These are phyloP conservation scores for Cervus canadensis DNA, from an alignment of 2,113 vertebrate species.

Conservation along the genomic window DNA sequence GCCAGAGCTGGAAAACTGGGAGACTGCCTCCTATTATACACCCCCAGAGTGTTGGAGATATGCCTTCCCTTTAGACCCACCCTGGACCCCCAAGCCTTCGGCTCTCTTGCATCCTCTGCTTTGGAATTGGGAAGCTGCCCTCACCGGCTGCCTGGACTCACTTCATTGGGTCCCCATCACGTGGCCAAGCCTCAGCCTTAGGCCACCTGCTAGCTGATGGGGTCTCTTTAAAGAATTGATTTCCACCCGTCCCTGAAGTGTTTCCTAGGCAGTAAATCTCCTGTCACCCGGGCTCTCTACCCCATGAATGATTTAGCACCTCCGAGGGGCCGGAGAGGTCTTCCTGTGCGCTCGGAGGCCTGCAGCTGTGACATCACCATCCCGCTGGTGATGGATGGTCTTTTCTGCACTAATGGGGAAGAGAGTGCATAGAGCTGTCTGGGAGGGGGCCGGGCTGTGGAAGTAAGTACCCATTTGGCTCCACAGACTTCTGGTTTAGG, in stretches of 20 bases:
- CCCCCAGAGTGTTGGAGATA: not conserved
- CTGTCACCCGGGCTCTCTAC: constrained; percentile 12
- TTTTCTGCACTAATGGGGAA: constrained; percentile 55
- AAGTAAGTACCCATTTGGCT: constrained; percentile 61
- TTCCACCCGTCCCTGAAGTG: constrained; percentile 61
- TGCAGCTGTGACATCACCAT: constrained; percentile 48
- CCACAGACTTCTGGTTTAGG: constrained; percentile 35
- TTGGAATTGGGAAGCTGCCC: not conserved
- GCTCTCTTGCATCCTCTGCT: not conserved
- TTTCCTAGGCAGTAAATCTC: constrained; percentile 54
- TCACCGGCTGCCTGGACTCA: not conserved
- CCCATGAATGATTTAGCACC: constrained; percentile 73
- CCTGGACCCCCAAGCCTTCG: not conserved
- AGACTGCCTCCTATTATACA: accelerated
- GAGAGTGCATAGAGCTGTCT: not conserved
- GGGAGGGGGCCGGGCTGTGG: not conserved
- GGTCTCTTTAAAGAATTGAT: constrained; percentile 65
- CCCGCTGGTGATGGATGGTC: constrained; percentile 38
- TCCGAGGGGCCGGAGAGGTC: not conserved
- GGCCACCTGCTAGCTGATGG: constrained; percentile 31
- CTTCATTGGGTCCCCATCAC: not conserved
- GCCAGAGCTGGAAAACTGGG: not conserved
- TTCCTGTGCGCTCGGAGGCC: constrained; percentile 18
- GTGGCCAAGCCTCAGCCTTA: not conserved
- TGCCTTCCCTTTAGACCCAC: not conserved